Evolutionary conservation across 1,140 invertebrate species (phyloP).

Genomic region (Drosophila neocordata): DNA sequence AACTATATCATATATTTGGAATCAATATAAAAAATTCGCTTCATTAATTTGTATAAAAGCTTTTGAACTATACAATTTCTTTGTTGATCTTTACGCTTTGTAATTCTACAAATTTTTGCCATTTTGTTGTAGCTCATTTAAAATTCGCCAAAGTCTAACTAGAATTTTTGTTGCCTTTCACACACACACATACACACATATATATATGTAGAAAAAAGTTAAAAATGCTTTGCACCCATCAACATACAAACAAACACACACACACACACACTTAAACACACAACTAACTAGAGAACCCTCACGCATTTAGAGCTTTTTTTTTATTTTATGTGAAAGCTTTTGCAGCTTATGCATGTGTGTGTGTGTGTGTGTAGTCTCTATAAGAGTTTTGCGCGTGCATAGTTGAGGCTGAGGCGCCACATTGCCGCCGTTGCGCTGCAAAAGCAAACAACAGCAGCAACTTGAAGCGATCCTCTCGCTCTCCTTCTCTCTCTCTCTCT

Average conservation of each 20-base stretch:
- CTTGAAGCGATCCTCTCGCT: background rate
- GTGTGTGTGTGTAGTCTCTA: slow-evolving; percentile 32
- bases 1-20: too few species aligned
- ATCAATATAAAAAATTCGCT: too few species aligned
- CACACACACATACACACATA: slow-evolving; percentile 43
- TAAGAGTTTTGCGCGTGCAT: slow-evolving; percentile 35
- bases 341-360: slow-evolving; percentile 45
- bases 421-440: slow-evolving; percentile 29
- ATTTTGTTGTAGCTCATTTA: slow-evolving; percentile 38
- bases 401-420: slow-evolving; percentile 52
- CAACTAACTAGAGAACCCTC: slow-evolving; percentile 43
- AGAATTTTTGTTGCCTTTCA: slow-evolving; percentile 29
- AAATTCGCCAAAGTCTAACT: slow-evolving; percentile 33
- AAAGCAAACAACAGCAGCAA: slow-evolving; percentile 41
- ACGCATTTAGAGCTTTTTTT: slow-evolving; percentile 36
- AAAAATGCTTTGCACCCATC: slow-evolving; percentile 54
- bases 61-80: background rate
- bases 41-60: background rate
- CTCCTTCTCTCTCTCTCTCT: background rate
- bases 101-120: background rate
- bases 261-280: slow-evolving; percentile 26
- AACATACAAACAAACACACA: slow-evolving; percentile 18
- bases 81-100: background rate
- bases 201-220: slow-evolving; percentile 52
- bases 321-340: slow-evolving; percentile 43